A percentile compares a stretch with the other conserved stretches of the same genome.
Conservation (phyloP, 2,113 vertebrate genomes). For the Thamnaconus septentrionalis region DNA sequence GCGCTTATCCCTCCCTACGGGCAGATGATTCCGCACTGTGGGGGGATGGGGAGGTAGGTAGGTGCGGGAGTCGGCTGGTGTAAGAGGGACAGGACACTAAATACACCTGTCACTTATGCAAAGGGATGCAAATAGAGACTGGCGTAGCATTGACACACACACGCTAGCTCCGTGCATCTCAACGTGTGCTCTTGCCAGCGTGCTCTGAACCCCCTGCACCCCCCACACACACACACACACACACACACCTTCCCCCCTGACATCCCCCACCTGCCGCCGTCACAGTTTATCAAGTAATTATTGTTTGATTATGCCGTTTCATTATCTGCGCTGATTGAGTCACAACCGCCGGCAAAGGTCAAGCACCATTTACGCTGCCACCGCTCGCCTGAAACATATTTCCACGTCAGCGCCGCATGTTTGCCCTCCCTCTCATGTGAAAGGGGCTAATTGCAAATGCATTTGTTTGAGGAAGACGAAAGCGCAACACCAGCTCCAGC, state of each 20-base stretch:
- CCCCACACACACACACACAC: slow-evolving; percentile 11
- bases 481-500: slow-evolving; percentile 40
- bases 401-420: slow-evolving; percentile 58
- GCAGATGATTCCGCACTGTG: slow-evolving; percentile 74
- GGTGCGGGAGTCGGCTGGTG: slow-evolving; percentile 71
- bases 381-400: slow-evolving; percentile 73
- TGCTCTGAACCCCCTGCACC: no score
- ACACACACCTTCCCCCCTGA: slow-evolving; percentile 24
- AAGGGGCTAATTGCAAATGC: slow-evolving; percentile 81
- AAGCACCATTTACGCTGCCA: slow-evolving; percentile 73
- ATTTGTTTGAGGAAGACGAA: slow-evolving; percentile 80
- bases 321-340: slow-evolving; percentile 84
- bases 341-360: slow-evolving; percentile 79
- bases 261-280: slow-evolving; percentile 63
- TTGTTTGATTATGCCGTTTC: slow-evolving; percentile 85
- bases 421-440: slow-evolving; percentile 75
- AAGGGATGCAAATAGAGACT: slow-evolving; percentile 78
- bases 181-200: slow-evolving; percentile 13
- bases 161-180: slow-evolving; percentile 20
- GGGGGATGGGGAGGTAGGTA: slow-evolving; percentile 36
- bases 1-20: slow-evolving; percentile 57
- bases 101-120: slow-evolving; percentile 80
- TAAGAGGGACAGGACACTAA: slow-evolving; percentile 70
- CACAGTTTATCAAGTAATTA: slow-evolving; percentile 85
- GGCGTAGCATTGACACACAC: slow-evolving; percentile 66